Evolutionary conservation across 2,888 invertebrate genomes (phyloP).

Genomic region (Drosophila parthenogenetica): DNA sequence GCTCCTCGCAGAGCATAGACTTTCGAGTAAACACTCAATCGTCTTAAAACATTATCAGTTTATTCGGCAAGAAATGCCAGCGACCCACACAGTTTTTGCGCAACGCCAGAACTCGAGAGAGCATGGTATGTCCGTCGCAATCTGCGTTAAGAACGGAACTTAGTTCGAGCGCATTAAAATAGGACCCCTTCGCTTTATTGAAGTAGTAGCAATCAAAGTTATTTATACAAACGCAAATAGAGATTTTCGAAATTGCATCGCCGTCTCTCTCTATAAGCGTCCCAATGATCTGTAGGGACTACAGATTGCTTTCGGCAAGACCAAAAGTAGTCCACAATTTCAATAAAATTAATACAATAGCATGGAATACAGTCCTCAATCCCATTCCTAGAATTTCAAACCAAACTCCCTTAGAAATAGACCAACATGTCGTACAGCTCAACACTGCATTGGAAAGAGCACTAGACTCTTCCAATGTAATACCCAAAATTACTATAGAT

Average conservation of each 20-base stretch:
- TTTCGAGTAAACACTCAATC: too few relatives aligned
- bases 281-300: neutral
- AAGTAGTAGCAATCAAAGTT: neutral
- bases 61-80: too few relatives aligned
- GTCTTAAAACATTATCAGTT: too few relatives aligned
- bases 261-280: constrained; percentile 4
- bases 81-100: too few relatives aligned
- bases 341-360: neutral
- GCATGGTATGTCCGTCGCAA: too few relatives aligned
- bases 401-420: constrained; percentile 7
- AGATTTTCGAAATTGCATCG: neutral
- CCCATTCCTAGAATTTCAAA: neutral
- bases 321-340: constrained; percentile 9
- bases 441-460: neutral
- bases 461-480: neutral
- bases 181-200: neutral
- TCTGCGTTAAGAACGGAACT: too few relatives aligned
- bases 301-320: neutral
- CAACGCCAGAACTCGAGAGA: too few relatives aligned
- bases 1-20: too few relatives aligned
- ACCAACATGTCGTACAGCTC: neutral
- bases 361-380: constrained; percentile 4
- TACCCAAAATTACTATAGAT: constrained; percentile 5
- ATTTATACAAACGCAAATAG: neutral
- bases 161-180: neutral